phyloP scores from a whole-genome alignment of 2,888 invertebrate genomes.

The Mythimna albipuncta region DNA sequence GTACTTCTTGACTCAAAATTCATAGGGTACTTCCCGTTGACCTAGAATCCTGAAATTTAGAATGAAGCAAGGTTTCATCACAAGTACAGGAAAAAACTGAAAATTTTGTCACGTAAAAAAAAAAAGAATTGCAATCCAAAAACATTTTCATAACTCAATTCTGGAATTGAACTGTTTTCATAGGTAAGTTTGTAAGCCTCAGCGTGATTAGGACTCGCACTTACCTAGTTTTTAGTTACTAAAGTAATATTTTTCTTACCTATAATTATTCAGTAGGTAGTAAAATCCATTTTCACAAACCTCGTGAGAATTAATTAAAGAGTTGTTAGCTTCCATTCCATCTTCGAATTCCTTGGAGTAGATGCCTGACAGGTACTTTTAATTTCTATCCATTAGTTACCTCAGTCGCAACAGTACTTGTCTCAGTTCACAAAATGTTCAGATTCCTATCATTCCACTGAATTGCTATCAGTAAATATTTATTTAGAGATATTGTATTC shows the following conservation, averaged over 20 bases:
- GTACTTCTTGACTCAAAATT: no score
- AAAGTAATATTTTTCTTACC: background rate
- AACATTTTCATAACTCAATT: no score
- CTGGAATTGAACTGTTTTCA: no score
- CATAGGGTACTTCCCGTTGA: no score
- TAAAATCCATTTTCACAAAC: background rate
- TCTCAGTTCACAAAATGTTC: slow-evolving; percentile 2
- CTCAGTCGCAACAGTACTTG: background rate
- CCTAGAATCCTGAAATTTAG: no score
- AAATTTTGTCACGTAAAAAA: no score
- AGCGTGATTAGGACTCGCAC: no score
- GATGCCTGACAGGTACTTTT: background rate
- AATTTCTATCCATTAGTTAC: background rate
- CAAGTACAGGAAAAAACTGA: no score
- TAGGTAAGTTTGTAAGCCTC: no score
- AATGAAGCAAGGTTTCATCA: no score
- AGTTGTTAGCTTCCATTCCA: background rate
- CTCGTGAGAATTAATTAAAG: background rate
- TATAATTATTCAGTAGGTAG: background rate
- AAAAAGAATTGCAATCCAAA: no score
- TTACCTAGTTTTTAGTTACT: background rate
- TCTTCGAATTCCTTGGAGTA: background rate
- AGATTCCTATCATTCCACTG: background rate
- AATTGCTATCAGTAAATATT: slow-evolving; percentile 7
- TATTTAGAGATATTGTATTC: background rate